Base-by-base conservation (phyloP, 2,113 vertebrate species). In the Elachura formosa region DNA sequence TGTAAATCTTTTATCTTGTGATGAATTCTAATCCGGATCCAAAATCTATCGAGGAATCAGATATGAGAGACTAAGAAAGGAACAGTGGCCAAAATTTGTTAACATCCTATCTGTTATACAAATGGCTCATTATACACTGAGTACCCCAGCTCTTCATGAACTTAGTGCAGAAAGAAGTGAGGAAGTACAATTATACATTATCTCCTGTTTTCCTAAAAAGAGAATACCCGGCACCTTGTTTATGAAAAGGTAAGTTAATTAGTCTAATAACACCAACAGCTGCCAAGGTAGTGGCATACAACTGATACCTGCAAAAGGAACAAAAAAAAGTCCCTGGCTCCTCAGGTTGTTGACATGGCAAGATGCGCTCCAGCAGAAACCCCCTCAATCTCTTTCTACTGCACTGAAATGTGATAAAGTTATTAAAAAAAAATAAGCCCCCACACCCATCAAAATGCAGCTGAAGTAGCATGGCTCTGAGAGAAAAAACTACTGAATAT, bases 381-480 rank as follows among this genome's bases (percentile, higher is more conserved):
- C 18, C n/a, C 41, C 40, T 34, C 45, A 23, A 45, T 20, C 41
- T 74, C 58, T 14, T 77, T 43, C 45, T 55, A 73, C 58, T 34
- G 64, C 55, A 54, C 18, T 56, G 58, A 54, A 74, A 68, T 3
- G 5, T 4, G 9, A 6, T 19, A 46, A 78, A 3, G 12, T 4
- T 48, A 36, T 24, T 26, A 0, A 1, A 14, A 28, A 18, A n/a
- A 52, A 49, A 31, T 12, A 36, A 45, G 21, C 8, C 41, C 41
- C 10, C 13, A 43, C 33, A 36, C 12, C 33, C 54, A 34, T 25
- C 0, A 0, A 31, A 48, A 63, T 52, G 1, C 3, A 67, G 24
- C 29, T 14, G 5, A 89, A 72, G 31, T 22, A 28, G 18, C 24
- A 48, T 0, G 4, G 25, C n/a, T 73, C 14, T 51, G 28, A 66